Percentiles rank a stretch among this genome's conserved stretches.
Evolutionary conservation across 2,888 invertebrate species (phyloP).

Genomic region (Rhodophaea formosa): DNA sequence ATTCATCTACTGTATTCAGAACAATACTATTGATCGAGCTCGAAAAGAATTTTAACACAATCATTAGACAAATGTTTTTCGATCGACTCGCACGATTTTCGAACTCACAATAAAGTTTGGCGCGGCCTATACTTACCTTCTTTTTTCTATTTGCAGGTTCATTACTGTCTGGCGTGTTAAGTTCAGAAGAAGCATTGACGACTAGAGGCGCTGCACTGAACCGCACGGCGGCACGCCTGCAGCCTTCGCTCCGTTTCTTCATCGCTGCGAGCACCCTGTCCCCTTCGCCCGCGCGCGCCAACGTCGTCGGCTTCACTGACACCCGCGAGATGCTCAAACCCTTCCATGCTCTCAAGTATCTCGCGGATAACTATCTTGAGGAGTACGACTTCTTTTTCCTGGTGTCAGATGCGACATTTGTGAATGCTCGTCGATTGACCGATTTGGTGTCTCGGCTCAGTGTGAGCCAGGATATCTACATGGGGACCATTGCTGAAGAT

Average conservation of each 20-base stretch:
- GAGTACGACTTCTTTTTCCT: constrained; percentile 97
- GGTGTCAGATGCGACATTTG: constrained; percentile 90
- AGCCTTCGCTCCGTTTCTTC: constrained; percentile 92
- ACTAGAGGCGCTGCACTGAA: constrained; percentile 93
- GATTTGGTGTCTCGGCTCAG: constrained; percentile 89
- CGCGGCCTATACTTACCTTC: no score
- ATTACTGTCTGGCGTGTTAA: constrained; percentile 92
- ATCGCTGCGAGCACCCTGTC: constrained; percentile 80
- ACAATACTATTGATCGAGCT: no score
- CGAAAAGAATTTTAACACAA: no score
- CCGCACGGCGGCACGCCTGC: constrained; percentile 90
- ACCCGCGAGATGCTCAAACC: constrained; percentile 87
- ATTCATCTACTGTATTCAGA: no score
- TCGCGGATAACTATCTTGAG: constrained; percentile 92
- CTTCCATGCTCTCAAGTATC: constrained; percentile 93
- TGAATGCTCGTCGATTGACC: constrained; percentile 89
- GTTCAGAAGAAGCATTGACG: constrained; percentile 86
- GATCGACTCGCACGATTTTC: no score
- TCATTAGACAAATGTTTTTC: no score
- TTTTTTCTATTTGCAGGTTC: constrained; percentile 36
- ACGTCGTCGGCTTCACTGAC: constrained; percentile 94
- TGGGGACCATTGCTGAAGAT: constrained; percentile 84
- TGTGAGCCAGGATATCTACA: constrained; percentile 91
- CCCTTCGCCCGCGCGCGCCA: constrained; percentile 70
- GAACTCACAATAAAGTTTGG: no score